phyloP scores from a whole-genome alignment of 2,113 vertebrate genomes.

The Spermophilus dauricus region DNA sequence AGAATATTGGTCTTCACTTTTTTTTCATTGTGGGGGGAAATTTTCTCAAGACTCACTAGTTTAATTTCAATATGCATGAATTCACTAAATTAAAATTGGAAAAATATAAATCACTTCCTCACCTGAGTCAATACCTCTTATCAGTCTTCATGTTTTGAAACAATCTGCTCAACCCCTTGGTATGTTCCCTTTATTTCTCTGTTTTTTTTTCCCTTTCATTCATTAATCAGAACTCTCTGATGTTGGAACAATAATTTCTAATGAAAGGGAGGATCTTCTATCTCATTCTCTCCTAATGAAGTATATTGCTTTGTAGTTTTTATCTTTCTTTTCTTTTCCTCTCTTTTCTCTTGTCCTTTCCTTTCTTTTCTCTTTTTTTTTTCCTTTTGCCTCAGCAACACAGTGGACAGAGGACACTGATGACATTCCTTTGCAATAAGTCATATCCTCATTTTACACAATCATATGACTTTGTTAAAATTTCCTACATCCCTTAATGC shows the following conservation, averaged over 20 bases:
- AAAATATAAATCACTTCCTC: not conserved
- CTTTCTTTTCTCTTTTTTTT: not conserved
- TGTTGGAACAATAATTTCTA: not conserved
- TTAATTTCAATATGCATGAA: not conserved
- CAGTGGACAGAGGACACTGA: not conserved
- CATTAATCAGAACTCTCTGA: not conserved
- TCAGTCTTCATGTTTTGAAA: constrained; percentile 16
- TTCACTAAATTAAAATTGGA: not conserved
- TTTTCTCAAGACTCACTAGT: constrained; percentile 27
- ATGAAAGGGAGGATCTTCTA: not conserved
- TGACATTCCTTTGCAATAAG: not conserved
- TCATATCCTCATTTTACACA: not conserved
- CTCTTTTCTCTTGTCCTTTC: not conserved
- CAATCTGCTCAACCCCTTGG: not conserved
- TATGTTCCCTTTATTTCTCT: not conserved
- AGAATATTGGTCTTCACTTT: not conserved
- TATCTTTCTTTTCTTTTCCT: not conserved
- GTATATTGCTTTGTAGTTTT: not conserved
- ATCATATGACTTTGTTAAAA: not conserved
- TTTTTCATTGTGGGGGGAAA: not conserved
- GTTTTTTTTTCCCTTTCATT: not conserved
- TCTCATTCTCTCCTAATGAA: not conserved
- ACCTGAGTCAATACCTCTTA: not conserved
- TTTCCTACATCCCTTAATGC: not conserved
- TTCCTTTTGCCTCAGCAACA: not conserved